A percentile compares a stretch with the other conserved stretches of the same genome.
Evolutionary conservation across 2,797 vertebrate species (phyloP).

Genomic region (Malacoraja senta): DNA sequence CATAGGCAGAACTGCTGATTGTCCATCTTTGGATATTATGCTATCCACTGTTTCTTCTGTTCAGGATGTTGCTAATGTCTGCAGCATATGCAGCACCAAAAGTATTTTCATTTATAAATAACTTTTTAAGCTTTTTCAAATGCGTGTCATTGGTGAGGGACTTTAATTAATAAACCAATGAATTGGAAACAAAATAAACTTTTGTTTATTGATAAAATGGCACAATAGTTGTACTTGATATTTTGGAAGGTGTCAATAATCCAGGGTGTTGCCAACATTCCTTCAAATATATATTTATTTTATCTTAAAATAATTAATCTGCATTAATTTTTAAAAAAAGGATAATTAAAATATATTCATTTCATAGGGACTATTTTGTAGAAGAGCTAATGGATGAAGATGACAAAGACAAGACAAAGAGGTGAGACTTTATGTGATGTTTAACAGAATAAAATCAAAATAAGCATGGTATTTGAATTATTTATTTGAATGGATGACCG

Average conservation of each 20-base stretch:
- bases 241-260: background rate
- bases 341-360: constrained; percentile 44
- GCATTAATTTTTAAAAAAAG: background rate
- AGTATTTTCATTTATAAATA: background rate
- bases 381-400: constrained; percentile 74
- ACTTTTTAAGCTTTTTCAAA: background rate
- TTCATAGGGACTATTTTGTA: constrained; percentile 60
- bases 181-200: background rate
- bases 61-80: background rate
- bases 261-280: background rate
- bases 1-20: background rate
- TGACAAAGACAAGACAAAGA: constrained; percentile 74
- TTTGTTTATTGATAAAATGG: background rate
- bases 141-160: background rate
- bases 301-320: background rate
- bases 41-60: background rate
- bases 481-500: background rate
- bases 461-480: background rate
- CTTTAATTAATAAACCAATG: background rate
- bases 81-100: background rate
- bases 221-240: background rate
- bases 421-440: constrained; percentile 51
- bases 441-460: background rate
- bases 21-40: background rate
- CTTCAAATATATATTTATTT: background rate